Percentiles rank a stretch among this genome's conserved stretches.
These are phyloP conservation scores for Chondrosia reniformis DNA, from an alignment of 37 sponge, comb jelly and placozoan genomes.

Conservation along the genomic window DNA sequence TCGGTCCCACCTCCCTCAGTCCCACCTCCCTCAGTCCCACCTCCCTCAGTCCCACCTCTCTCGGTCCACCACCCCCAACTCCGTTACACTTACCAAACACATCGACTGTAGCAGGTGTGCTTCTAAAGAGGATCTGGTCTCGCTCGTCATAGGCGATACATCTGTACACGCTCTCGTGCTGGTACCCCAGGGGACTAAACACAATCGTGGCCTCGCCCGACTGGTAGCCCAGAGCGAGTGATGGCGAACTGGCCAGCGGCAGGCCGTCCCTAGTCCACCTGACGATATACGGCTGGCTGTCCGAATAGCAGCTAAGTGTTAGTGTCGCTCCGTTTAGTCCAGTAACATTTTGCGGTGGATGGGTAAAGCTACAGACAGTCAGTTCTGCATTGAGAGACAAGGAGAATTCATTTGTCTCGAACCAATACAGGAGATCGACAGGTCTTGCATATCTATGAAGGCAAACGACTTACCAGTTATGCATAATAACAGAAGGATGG, in stretches of 20 bases:
- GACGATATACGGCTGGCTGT: not conserved
- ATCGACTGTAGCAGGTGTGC: constrained; percentile 27
- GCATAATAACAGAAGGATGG: no score
- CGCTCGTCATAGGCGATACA: constrained; percentile 26
- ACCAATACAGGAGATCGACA: no score
- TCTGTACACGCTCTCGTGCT: constrained; percentile 32
- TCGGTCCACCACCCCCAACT: not conserved
- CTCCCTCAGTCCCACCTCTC: not conserved
- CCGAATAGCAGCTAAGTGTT: not conserved
- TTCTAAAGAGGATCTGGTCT: constrained; percentile 2
- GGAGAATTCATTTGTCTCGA: no score
- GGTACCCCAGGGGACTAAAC: not conserved
- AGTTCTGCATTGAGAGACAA: not conserved
- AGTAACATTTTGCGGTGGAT: constrained; percentile 3
- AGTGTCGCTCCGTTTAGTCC: constrained; percentile 10
- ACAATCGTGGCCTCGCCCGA: not conserved
- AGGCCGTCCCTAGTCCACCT: not conserved
- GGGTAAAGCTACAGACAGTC: not conserved
- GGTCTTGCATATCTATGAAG: no score
- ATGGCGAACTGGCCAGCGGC: not conserved
- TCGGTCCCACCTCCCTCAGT: no score
- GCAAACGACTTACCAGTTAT: no score
- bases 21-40: no score
- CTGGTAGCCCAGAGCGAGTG: not conserved
- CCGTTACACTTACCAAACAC: constrained; percentile 39